Percentiles rank a stretch among this genome's conserved stretches.
These are phyloP conservation scores for Gambusia affinis DNA, from an alignment of 2,113 vertebrate species.

Conservation along the genomic window DNA sequence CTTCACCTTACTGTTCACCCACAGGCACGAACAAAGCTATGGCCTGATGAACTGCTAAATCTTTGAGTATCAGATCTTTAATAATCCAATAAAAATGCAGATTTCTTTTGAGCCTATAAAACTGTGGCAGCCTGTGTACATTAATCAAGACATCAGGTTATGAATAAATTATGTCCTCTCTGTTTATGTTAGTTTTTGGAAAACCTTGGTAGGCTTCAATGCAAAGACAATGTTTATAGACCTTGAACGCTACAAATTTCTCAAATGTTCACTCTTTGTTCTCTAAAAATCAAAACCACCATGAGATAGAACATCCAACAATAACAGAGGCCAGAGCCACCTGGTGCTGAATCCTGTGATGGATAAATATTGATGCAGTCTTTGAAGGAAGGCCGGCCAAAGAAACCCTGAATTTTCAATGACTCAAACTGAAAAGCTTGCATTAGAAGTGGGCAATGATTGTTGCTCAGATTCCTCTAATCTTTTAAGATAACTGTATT, in stretches of 20 bases:
- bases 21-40: no score
- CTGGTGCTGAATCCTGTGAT: slow-evolving; percentile 33
- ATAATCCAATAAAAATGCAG: not conserved
- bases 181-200: not conserved
- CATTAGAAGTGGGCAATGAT: slow-evolving; percentile 7
- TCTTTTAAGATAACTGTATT: slow-evolving; percentile 11
- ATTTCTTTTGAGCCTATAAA: not conserved
- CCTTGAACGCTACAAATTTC: slow-evolving; percentile 12
- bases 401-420: slow-evolving; percentile 2
- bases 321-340: slow-evolving; percentile 47
- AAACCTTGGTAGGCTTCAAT: not conserved
- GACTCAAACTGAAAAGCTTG: not conserved
- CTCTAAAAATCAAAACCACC: slow-evolving; percentile 50
- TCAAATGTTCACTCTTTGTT: slow-evolving; percentile 44
- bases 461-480: slow-evolving; percentile 41
- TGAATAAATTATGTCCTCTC: not conserved
- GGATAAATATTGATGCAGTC: slow-evolving; percentile 63
- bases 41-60: not conserved
- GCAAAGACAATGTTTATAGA: not conserved
- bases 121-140: not conserved
- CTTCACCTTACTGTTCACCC: no score
- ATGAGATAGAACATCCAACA: slow-evolving; percentile 43
- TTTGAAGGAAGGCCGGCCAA: slow-evolving; percentile 46
- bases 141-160: not conserved
- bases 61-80: not conserved